Evolutionary conservation across 2,888 invertebrate species (phyloP).

Genomic region (Harpalus rubripes): DNA sequence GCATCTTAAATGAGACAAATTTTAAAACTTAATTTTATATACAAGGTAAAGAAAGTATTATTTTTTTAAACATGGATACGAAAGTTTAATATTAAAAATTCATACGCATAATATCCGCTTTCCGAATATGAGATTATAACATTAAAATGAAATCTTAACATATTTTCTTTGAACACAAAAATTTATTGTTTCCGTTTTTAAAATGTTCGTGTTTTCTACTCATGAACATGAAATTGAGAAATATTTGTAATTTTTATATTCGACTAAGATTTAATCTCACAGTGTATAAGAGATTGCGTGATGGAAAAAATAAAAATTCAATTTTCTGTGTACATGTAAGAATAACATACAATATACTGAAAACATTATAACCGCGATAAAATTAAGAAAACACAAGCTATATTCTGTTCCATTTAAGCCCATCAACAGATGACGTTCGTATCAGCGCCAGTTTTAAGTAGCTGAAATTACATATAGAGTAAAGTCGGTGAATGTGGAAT

Average conservation of each 20-base stretch:
- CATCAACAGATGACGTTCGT: no score
- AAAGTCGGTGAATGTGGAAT: no score
- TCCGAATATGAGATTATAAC: background rate
- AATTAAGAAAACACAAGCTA: background rate
- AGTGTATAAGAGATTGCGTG: background rate
- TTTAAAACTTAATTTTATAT: no score
- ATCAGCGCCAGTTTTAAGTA: no score
- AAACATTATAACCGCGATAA: background rate
- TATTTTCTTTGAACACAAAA: background rate
- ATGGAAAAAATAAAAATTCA: slow-evolving; percentile 17
- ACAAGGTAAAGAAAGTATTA: no score
- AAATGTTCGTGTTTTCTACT: background rate
- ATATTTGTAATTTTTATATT: slow-evolving; percentile 4
- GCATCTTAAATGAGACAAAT: no score
- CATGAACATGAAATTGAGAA: slow-evolving; percentile 2
- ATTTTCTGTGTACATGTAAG: background rate
- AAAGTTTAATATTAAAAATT: slow-evolving; percentile 25
- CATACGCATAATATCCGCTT: background rate
- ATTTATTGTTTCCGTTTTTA: slow-evolving; percentile 4
- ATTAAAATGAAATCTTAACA: background rate
- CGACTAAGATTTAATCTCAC: background rate
- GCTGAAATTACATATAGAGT: no score
- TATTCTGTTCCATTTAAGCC: no score
- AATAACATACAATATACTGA: background rate
- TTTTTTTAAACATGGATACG: background rate